A percentile compares a stretch with the other conserved stretches of the same genome.
Conservation (phyloP, 2,113 vertebrate genomes). For the Pteronura brasiliensis region DNA sequence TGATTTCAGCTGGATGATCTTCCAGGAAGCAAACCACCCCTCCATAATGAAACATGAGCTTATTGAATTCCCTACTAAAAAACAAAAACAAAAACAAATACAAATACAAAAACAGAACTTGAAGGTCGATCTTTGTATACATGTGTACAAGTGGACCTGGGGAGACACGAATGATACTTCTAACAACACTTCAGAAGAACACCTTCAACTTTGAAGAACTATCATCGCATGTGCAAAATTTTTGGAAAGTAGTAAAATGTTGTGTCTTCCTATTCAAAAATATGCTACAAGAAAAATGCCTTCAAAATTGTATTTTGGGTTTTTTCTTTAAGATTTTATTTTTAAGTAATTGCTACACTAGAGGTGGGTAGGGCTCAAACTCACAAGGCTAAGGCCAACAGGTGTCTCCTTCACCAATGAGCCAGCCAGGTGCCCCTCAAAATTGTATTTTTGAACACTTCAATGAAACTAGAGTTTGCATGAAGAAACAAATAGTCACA, state of each 20-base stretch:
- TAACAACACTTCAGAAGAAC: not conserved
- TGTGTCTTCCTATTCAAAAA: not conserved
- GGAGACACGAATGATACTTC: not conserved
- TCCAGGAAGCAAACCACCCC: not conserved
- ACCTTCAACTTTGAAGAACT: not conserved
- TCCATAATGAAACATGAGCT: not conserved
- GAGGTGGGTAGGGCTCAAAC: not conserved
- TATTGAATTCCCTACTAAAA: not conserved
- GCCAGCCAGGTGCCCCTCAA: not conserved
- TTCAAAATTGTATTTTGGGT: not conserved
- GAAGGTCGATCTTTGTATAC: not conserved
- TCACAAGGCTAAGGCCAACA: too few species aligned
- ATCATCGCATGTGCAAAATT: not conserved
- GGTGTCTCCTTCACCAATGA: not conserved
- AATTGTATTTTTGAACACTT: not conserved
- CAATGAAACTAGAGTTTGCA: not conserved
- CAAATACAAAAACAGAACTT: too few species aligned
- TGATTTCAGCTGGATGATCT: too few species aligned
- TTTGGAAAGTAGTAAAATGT: not conserved
- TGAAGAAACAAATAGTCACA: too few species aligned
- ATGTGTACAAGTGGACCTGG: not conserved
- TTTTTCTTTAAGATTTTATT: not conserved
- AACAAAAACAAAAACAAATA: not conserved
- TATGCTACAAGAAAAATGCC: not conserved
- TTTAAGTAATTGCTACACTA: not conserved